Conservation (phyloP, 2,113 vertebrate species). For the cattle (Bos taurus) region DNA sequence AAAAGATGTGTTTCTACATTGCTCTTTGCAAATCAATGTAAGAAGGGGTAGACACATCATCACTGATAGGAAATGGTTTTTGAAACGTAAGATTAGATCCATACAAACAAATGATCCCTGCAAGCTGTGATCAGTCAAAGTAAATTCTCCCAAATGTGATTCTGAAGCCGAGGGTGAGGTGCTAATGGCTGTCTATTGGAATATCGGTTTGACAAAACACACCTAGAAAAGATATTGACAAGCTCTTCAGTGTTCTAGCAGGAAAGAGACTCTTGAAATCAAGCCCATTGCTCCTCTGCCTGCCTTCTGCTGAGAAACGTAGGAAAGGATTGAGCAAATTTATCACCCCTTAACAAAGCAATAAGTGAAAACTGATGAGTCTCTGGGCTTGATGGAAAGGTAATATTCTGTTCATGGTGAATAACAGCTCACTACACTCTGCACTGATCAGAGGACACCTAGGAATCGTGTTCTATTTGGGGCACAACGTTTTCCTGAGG, state of each 20-base stretch:
- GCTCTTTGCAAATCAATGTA: constrained; percentile 56
- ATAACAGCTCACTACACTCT: constrained; percentile 23
- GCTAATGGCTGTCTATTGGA: constrained; percentile 72
- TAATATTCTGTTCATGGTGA: constrained; percentile 18
- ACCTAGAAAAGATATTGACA: constrained; percentile 74
- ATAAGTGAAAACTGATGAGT: constrained; percentile 68
- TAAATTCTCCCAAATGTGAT: constrained; percentile 71
- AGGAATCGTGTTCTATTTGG: constrained; percentile 49
- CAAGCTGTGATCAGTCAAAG: constrained; percentile 73
- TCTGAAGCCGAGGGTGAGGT: constrained; percentile 59
- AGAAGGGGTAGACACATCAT: constrained; percentile 55
- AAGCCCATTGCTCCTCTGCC: constrained; percentile 71
- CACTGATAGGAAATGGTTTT: constrained; percentile 64
- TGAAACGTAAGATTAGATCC: constrained; percentile 69
- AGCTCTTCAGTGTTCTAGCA: constrained; percentile 69
- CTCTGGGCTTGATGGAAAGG: constrained; percentile 53
- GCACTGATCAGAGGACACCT: constrained; percentile 46
- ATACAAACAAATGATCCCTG: constrained; percentile 69
- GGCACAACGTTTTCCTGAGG: constrained; percentile 33
- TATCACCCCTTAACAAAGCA: constrained; percentile 71
- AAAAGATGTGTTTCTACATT: constrained; percentile 48
- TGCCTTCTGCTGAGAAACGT: constrained; percentile 66
- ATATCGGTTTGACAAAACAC: constrained; percentile 73
- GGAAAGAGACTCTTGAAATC: constrained; percentile 68
- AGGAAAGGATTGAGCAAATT: constrained; percentile 62